These are phyloP conservation scores for Tautogolabrus adspersus DNA, from an alignment of 2,113 vertebrate species.

Conservation along the genomic window DNA sequence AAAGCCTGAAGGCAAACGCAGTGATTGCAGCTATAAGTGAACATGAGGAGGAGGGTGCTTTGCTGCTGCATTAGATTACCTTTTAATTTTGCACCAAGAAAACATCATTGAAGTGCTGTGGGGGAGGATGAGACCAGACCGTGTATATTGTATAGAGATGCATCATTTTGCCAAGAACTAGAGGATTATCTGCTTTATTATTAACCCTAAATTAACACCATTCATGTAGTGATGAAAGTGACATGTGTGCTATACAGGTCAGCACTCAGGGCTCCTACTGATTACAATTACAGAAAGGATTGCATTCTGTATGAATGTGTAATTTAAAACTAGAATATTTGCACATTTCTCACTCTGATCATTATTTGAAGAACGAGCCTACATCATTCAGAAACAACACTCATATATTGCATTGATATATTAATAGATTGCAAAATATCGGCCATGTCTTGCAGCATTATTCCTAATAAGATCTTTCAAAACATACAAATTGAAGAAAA, in stretches of 20 bases:
- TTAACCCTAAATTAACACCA: neutral
- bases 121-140: conserved; percentile 43
- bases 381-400: neutral
- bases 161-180: conserved; percentile 5
- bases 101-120: conserved; percentile 46
- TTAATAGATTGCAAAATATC: neutral
- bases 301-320: neutral
- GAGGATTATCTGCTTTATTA: conserved; percentile 33
- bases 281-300: neutral
- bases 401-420: neutral
- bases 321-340: neutral
- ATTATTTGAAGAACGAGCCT: neutral
- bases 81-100: conserved; percentile 51
- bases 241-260: neutral
- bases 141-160: neutral
- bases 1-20: conserved; percentile 39
- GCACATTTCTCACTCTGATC: neutral
- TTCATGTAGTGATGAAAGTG: neutral
- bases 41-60: conserved; percentile 53
- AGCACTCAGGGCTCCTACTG: neutral
- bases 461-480: neutral
- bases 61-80: conserved; percentile 54
- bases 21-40: conserved; percentile 55
- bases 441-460: neutral
- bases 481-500: neutral